phyloP scores from a whole-genome alignment of 1,140 invertebrate genomes.

The Muscidifurax raptorellus region DNA sequence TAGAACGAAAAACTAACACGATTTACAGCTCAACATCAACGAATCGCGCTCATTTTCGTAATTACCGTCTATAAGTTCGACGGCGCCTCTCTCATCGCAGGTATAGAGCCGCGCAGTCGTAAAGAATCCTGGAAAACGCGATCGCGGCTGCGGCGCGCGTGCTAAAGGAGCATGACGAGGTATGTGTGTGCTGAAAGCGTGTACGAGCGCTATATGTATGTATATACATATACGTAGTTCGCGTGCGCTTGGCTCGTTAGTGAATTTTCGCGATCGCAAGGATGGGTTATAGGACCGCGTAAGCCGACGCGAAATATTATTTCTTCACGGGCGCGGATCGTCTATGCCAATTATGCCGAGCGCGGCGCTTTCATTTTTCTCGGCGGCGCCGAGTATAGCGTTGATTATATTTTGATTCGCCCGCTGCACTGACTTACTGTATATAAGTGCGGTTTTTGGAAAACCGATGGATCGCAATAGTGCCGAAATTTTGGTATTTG shows the following conservation, averaged over 20 bases:
- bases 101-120: background rate
- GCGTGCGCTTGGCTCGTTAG: slow-evolving; percentile 9
- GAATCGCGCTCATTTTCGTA: slow-evolving; percentile 5
- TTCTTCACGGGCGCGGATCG: slow-evolving; percentile 20
- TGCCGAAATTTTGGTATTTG: too few species aligned
- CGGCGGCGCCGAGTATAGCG: background rate
- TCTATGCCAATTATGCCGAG: slow-evolving; percentile 53
- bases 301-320: slow-evolving; percentile 19
- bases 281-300: background rate
- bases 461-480: too few species aligned
- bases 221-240: background rate
- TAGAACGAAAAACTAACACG: too few species aligned
- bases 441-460: too few species aligned
- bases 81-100: too few species aligned
- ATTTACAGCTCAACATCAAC: too few species aligned
- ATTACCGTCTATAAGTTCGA: background rate
- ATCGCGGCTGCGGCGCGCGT: slow-evolving; percentile 9
- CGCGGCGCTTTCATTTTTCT: slow-evolving; percentile 45
- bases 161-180: slow-evolving; percentile 68
- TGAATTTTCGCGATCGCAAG: slow-evolving; percentile 29
- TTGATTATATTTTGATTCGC: background rate
- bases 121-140: slow-evolving; percentile 10
- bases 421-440: too few species aligned
- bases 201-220: slow-evolving; percentile 41
- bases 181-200: slow-evolving; percentile 71